Percentiles rank a stretch among this genome's conserved stretches.
phyloP scores from a whole-genome alignment of 2,888 invertebrate genomes.

The Baronia brevicornis region DNA sequence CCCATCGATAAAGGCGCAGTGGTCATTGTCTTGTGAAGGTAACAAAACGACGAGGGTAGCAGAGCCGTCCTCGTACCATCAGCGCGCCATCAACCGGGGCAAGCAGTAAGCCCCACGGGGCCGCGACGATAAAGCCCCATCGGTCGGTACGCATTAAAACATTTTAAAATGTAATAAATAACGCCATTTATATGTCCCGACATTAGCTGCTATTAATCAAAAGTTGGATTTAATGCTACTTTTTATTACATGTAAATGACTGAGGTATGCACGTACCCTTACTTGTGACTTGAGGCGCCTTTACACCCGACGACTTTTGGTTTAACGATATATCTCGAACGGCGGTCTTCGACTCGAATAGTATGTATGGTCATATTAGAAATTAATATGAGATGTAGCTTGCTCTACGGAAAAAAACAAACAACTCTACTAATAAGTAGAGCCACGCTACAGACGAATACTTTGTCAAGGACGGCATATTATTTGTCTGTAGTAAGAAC shows the following conservation, averaged over 20 bases:
- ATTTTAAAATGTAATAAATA: slow-evolving; percentile 73
- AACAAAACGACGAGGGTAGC: slow-evolving; percentile 12
- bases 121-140: slow-evolving; percentile 33
- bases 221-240: slow-evolving; percentile 53
- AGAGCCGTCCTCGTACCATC: slow-evolving; percentile 6
- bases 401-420: too few species aligned
- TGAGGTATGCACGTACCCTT: slow-evolving; percentile 28
- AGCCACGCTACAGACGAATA: too few species aligned
- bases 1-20: too few species aligned
- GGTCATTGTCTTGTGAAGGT: too few species aligned
- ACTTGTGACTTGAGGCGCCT: slow-evolving; percentile 14
- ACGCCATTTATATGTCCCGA: slow-evolving; percentile 55
- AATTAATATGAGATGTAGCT: too few species aligned
- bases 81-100: slow-evolving; percentile 1
- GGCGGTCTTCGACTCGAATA: too few species aligned
- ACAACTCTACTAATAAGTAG: too few species aligned
- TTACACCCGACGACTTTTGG: slow-evolving; percentile 8
- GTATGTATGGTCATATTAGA: too few species aligned
- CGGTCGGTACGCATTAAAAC: slow-evolving; percentile 54
- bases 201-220: slow-evolving; percentile 60
- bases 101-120: slow-evolving; percentile 5
- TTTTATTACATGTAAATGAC: slow-evolving; percentile 72
- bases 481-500: too few species aligned
- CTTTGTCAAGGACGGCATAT: too few species aligned
- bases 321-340: too few species aligned